Evolutionary conservation across 1,140 invertebrate genomes (phyloP), one percentile per base, ranked within the genome.

Genomic region (Colletes latitarsis): DNA sequence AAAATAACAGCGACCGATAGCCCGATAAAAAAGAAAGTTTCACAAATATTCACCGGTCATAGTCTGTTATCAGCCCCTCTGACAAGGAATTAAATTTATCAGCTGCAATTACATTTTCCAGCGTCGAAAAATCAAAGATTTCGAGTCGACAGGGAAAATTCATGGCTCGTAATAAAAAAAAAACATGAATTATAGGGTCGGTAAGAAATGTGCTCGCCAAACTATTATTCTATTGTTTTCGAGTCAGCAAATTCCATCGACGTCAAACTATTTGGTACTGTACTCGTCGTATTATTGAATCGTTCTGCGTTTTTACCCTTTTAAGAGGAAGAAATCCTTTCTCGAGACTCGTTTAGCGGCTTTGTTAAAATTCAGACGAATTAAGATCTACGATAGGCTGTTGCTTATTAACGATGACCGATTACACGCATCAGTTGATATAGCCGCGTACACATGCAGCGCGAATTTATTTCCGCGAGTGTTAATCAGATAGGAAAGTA

Each of bases 81-180:
- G n/a, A 66, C 52, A 75, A 66, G n/a, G 46, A 55, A 66, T 55
- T 75, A 49, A 64, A 75, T 75, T 75, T 75, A 75, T 75, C 72
- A 64, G 41, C 49, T 53, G 49, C 39, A 55, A 66, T 75, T 66
- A 75, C 14, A 49, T 75, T 52, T 49, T 53, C 17, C 4, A 17
- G 8, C 14, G 14, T 60, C 46, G 6, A 12, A 3, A 12, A 21
- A 6, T 19, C n/a, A 66, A 17, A 21, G 46, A 52, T 52, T 43
- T 55, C 62, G 2, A 21, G 72, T 66, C 46, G 17, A 74, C 21
- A 75, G 5, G 8, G 57, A 49, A 14, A 4, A 17, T 39, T 64
- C 19, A 15, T 39, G 41, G n/a, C 49, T 10, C 19, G 3, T 4
- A 17, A n/a, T 49, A 62, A 41, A 15, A 17, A 72, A 43, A 21